Evolutionary conservation across 2,888 invertebrate species (phyloP), one percentile per base, ranked within the genome.

Genomic region (Aporophyla lueneburgensis): DNA sequence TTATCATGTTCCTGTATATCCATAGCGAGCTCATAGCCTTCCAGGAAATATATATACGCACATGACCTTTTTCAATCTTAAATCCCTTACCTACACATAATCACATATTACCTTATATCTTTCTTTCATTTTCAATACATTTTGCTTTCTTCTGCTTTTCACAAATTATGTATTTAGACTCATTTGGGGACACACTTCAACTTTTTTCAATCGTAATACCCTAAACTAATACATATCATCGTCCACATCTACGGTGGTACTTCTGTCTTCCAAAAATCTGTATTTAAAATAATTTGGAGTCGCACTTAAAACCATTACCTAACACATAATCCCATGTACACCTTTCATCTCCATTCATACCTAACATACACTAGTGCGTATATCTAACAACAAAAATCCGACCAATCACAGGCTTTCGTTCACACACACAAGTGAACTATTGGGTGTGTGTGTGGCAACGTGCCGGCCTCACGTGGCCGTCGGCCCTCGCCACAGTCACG

Each of bases 401-500:
- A 66, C 80, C 85, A 80, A 80, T 84, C 58, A 58, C 24, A 43
- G 67, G 51, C 61, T 43, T 68, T 33, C 19, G 43, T 72, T 33
- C 33, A 72, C 68, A 70, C 56, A 59, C 63, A 62, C 67, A 21
- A 54, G 54, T 63, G 24, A 24, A 61, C 49, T 24, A 19, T 33
- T 49, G 61, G 53, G 61, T 78, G 79, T 75, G 78, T 33, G 75
- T 51, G 84, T 81, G 65, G 58, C 84, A 87, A 87, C 87, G 84
- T 84, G 84, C 87, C 54, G 53, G 21, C 0, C 69, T 87, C 84
- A 84, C 84, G 84, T 84, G 84, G 71, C 81, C 6, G 24, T 12
- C 54, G 68, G 51, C 56, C 49, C 71, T 62, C 78, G 85, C 53
- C 12, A 40, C 33, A 21, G 73, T 87, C 84, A 84, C 84, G 87